A percentile compares a stretch with the other conserved stretches of the same genome.
Evolutionary conservation across 2,888 invertebrate species (phyloP).

Genomic region (Sthenelais limicola): DNA sequence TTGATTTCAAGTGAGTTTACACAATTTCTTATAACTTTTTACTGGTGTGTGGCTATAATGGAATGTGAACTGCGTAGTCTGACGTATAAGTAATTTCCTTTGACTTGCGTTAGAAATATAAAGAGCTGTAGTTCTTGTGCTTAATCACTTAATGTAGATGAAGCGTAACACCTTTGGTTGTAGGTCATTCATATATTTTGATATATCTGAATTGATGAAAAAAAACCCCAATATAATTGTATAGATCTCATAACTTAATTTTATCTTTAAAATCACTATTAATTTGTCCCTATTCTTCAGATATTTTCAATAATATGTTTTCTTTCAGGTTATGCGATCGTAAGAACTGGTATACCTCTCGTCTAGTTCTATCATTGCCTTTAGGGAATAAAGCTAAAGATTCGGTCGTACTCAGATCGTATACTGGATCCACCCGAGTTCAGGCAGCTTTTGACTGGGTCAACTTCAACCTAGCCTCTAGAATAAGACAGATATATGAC

Average conservation of each 20-base stretch:
- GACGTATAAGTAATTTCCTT: too few relatives aligned
- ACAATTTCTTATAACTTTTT: too few relatives aligned
- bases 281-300: too few relatives aligned
- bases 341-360: constrained; percentile 73
- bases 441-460: constrained; percentile 73
- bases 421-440: constrained; percentile 64
- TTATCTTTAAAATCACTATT: background rate
- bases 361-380: constrained; percentile 74
- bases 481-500: constrained; percentile 68
- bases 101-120: too few relatives aligned
- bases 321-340: constrained; percentile 72
- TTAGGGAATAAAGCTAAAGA: constrained; percentile 73
- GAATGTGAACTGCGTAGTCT: too few relatives aligned
- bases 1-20: constrained; percentile 72
- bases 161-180: too few relatives aligned
- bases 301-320: too few relatives aligned
- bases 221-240: background rate
- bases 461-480: constrained; percentile 71
- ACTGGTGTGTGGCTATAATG: too few relatives aligned
- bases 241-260: background rate
- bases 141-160: too few relatives aligned
- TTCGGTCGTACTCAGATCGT: constrained; percentile 72
- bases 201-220: background rate
- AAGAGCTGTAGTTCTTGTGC: too few relatives aligned
- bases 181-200: background rate